Base-by-base conservation (phyloP, 2,113 vertebrate genomes). In the Sinosuthora webbiana region DNA sequence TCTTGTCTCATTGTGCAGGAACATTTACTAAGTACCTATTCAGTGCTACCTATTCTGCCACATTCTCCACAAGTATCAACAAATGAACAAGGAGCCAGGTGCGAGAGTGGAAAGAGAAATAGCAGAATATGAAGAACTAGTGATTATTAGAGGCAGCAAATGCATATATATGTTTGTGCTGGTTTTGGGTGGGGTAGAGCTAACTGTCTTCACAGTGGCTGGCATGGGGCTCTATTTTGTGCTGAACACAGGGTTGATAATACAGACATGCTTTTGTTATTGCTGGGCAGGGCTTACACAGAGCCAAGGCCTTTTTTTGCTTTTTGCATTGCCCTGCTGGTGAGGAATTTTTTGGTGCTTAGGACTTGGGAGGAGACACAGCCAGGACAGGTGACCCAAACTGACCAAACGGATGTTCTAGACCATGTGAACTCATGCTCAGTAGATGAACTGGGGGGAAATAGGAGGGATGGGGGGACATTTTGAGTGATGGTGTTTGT, bases 131-230 rank as follows among this genome's bases (percentile, higher is more conserved):
- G 52, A 70, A 30, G 35, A 83, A 45, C 4, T 4, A 1, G 7
- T 15, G 9, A 62, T 67, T 33, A 24, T 37, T 78, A 63, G 17
- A 79, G 22, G 16, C 47, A 50, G 30, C 5, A 55, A 15, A 16
- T 0, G 1, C 31, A 87, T 15, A n/a, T 1, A 50, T 12, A 24
- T 9, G 9, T 18, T 5, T 37, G 8, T 37, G 12, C 10, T 59
- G 33, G 15, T n/a, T 89, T 59, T 45, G 19, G 6, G 7, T 45
- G 23, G 3, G 19, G 7, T 59, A 30, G 27, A 23, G 31, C 25
- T 35, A 71, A 35, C 3, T 23, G 0, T 31, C 12, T 31, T 44
- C 37, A 7, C 15, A 57, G 37, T 24, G 52, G 11, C 22, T 74
- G 31, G 15, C 5, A 3, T n/a, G 19, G 33, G 22, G 19, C 23